phyloP scores from a whole-genome alignment of 2,888 invertebrate species.

The Halocaridina rubra region DNA sequence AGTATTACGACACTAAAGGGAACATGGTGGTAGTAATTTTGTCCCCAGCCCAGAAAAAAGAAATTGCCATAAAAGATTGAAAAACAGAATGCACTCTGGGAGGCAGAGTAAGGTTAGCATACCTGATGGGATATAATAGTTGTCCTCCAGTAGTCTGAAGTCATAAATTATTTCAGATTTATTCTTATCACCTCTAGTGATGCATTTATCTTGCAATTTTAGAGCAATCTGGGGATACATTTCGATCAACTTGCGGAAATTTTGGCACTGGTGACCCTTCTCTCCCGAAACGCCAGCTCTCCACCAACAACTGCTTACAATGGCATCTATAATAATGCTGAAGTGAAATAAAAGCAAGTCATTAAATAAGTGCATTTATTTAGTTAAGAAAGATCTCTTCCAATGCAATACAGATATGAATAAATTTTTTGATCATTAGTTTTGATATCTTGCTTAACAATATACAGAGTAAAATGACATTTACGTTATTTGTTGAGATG shows the following conservation, averaged over 20 bases:
- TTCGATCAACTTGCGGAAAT: slow-evolving; percentile 13
- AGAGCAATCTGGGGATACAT: slow-evolving; percentile 17
- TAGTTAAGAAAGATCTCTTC: background rate
- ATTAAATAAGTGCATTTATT: background rate
- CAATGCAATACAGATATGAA: background rate
- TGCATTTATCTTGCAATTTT: slow-evolving; percentile 32
- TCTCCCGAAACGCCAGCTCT: slow-evolving; percentile 18
- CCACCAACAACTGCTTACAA: slow-evolving; percentile 46
- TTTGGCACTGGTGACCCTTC: slow-evolving; percentile 34
- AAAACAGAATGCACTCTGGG: too few relatives aligned
- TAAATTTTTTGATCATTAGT: background rate
- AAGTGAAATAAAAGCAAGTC: background rate
- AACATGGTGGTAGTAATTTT: too few relatives aligned
- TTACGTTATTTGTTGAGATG: background rate
- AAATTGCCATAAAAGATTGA: too few relatives aligned
- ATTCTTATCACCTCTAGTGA: background rate
- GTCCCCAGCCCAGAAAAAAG: too few relatives aligned
- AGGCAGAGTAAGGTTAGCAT: too few relatives aligned
- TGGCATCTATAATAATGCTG: slow-evolving; percentile 40
- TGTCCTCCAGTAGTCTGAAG: slow-evolving; percentile 33
- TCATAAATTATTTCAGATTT: background rate
- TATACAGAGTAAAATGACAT: too few relatives aligned
- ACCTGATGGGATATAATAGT: slow-evolving; percentile 45
- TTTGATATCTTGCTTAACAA: too few relatives aligned
- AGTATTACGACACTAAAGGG: too few relatives aligned